phyloP scores from a whole-genome alignment of 2,797 vertebrate species.

The Dromococcyx pavoninus region DNA sequence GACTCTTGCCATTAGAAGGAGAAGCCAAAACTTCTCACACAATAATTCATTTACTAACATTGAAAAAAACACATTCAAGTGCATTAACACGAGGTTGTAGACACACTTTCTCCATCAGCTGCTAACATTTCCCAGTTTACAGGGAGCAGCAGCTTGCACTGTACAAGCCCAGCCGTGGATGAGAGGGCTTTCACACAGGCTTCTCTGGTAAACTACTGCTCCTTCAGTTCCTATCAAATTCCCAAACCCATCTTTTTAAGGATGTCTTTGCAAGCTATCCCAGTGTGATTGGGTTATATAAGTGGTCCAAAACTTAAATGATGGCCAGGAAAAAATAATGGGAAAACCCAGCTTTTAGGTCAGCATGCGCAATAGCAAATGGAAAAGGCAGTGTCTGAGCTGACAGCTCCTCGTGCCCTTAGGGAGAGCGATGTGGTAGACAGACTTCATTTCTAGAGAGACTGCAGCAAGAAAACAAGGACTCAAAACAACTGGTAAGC shows the following conservation, averaged over 20 bases:
- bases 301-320: background rate
- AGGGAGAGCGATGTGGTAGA: conserved; percentile 28
- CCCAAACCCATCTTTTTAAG: background rate
- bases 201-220: background rate
- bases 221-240: background rate
- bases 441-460: conserved; percentile 55
- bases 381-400: conserved; percentile 52
- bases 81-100: background rate
- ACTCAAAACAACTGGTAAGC: conserved; percentile 66
- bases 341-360: conserved; percentile 47
- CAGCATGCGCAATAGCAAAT: conserved; percentile 46
- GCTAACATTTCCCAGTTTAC: background rate
- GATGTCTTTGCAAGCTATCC: background rate
- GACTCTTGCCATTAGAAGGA: background rate
- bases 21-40: background rate
- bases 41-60: background rate
- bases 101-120: background rate
- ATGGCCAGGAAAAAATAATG: conserved; percentile 30
- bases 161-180: background rate
- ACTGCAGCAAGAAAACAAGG: conserved; percentile 51
- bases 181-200: background rate
- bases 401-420: conserved; percentile 58
- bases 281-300: background rate
- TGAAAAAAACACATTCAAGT: background rate
- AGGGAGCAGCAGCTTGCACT: background rate